Evolutionary conservation across 30 jellyfish, hydroid and myxozoan species (phyloP).

Genomic region (Hydractinia echinata): DNA sequence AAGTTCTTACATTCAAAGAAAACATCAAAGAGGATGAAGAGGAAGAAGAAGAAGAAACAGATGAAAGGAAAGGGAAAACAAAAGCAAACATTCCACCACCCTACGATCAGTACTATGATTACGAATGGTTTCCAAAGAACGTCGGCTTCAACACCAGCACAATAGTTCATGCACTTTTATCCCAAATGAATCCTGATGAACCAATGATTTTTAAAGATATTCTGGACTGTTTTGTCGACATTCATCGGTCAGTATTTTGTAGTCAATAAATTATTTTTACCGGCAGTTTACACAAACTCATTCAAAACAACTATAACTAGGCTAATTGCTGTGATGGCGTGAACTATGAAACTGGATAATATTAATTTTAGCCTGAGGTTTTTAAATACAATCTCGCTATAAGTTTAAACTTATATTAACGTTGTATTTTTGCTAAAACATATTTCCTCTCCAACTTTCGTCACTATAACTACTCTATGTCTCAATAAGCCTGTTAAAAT

Average conservation of each 20-base stretch:
- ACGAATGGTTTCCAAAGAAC: slow-evolving; percentile 52
- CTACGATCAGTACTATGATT: slow-evolving; percentile 1
- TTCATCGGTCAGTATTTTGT: slow-evolving; percentile 13
- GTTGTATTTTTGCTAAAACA: too few relatives aligned
- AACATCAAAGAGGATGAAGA: background rate
- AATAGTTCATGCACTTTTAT: background rate
- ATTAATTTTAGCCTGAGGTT: too few relatives aligned
- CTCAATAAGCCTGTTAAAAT: background rate
- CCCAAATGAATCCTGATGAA: background rate
- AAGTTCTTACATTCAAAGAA: background rate
- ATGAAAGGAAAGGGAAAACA: background rate
- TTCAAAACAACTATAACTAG: too few relatives aligned
- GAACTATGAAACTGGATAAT: too few relatives aligned
- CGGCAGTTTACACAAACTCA: too few relatives aligned
- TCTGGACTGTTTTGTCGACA: background rate
- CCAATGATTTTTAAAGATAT: slow-evolving; percentile 21
- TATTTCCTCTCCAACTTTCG: too few relatives aligned
- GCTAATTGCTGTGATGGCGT: background rate
- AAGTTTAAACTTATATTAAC: too few relatives aligned
- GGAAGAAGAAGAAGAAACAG: background rate
- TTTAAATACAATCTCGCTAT: too few relatives aligned
- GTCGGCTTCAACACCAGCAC: background rate
- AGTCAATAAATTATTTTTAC: too few relatives aligned
- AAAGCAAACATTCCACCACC: slow-evolving; percentile 20
- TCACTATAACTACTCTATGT: too few relatives aligned